Base-by-base conservation (phyloP, 2,797 vertebrate genomes). In the Cuculus canorus region DNA sequence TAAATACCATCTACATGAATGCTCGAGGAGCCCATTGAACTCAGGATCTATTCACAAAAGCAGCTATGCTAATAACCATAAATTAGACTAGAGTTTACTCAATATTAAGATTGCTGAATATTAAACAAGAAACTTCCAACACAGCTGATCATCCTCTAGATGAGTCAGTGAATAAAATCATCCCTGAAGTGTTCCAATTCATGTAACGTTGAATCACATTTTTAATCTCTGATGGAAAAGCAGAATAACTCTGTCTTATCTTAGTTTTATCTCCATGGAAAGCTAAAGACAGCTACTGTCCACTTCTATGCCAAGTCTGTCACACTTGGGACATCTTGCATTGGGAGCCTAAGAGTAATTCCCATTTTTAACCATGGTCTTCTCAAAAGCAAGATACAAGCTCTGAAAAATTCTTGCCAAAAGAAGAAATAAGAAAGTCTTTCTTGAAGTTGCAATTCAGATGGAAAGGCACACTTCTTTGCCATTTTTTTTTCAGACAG, bases 181-280 rank as follows among this genome's bases (percentile, higher is more conserved):
- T 90, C 61, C 82, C 59, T 45, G 32, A 83, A 94, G 85, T 82
- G 59, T 60, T 92, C 63, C 66, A 41, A 88, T 84, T 77, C 77
- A 63, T 77, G 83, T 90, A 48, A 65, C 88, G 85, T 87, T 81
- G 92, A 87, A 80, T 90, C 15, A 4, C 18, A 77, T 94, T 78
- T 93, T 88, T 92, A 79, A 83, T 57, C 50, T 91, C 71, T 85
- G 86, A 94, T 56, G 80, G 93, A 93, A 88, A 93, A 94, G 48
- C 50, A 82, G 94, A 89, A 85, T 77, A 69, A 85, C 53, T 93
- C 25, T 19, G 23, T 86, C 84, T 83, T 94, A 78, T 84, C 93
- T 82, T 53, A 37, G 84, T 52, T 83, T 92, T 70, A 72, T 69
- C 76, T 87, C 78, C 85, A 61, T 37, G 71, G 93, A 93, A 77